Evolutionary conservation across 2,888 invertebrate species (phyloP).

Genomic region (Selenia dentaria): DNA sequence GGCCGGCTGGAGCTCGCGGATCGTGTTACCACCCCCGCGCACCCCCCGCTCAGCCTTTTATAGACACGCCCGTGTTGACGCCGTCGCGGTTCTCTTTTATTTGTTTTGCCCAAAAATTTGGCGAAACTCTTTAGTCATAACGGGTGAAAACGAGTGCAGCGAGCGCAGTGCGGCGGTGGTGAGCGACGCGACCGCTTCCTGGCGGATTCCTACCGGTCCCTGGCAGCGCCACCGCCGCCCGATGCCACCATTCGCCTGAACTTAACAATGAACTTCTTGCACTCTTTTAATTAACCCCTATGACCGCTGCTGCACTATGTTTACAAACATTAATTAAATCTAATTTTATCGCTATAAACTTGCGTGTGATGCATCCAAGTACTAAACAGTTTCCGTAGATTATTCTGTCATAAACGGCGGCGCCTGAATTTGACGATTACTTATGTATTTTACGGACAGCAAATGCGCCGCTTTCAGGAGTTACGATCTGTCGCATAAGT

Average conservation of each 20-base stretch:
- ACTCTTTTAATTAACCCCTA: conserved; percentile 60
- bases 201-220: conserved; percentile 62
- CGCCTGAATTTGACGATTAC: background rate
- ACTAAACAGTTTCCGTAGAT: conserved; percentile 13
- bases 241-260: conserved; percentile 62
- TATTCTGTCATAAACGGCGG: conserved; percentile 1
- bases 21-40: conserved; percentile 84
- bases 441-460: background rate
- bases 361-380: conserved; percentile 20
- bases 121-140: conserved; percentile 64
- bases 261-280: conserved; percentile 78
- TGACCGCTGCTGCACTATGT: conserved; percentile 51
- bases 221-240: conserved; percentile 55
- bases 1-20: conserved; percentile 82
- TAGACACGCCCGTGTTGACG: conserved; percentile 80
- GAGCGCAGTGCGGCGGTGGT: conserved; percentile 32
- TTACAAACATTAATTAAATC: conserved; percentile 72
- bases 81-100: conserved; percentile 73
- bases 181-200: conserved; percentile 47
- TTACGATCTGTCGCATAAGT: background rate
- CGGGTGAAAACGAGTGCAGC: conserved; percentile 16
- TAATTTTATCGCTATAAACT: conserved; percentile 51
- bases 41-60: conserved; percentile 83
- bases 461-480: background rate
- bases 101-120: conserved; percentile 81